Percentiles rank a stretch among this genome's conserved stretches.
phyloP scores from a whole-genome alignment of 2,888 invertebrate species.

The Trichopoda pennipes region DNA sequence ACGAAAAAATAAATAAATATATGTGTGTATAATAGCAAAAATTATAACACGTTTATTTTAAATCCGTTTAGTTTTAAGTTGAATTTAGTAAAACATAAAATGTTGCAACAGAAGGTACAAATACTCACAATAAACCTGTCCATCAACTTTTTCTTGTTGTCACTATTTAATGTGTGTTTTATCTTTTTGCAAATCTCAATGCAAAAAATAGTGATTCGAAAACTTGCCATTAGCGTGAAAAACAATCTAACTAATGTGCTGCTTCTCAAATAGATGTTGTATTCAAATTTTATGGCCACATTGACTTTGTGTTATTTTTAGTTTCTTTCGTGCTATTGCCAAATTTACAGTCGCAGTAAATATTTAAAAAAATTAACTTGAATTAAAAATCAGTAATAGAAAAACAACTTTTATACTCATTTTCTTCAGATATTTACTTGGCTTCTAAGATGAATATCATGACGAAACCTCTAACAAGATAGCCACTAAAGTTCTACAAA shows the following conservation, averaged over 20 bases:
- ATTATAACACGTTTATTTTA: slow-evolving; percentile 26
- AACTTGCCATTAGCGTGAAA: slow-evolving; percentile 36
- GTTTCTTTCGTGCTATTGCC: neutral
- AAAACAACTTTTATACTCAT: too few relatives aligned
- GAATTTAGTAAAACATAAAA: slow-evolving; percentile 16
- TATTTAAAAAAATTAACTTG: neutral
- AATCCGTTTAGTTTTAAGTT: slow-evolving; percentile 57
- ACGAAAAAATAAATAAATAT: neutral
- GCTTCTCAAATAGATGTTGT: slow-evolving; percentile 2
- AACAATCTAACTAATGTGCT: neutral
- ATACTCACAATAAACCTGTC: slow-evolving; percentile 57
- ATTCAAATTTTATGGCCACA: slow-evolving; percentile 41
- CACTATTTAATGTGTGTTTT: slow-evolving; percentile 17
- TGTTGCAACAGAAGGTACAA: neutral
- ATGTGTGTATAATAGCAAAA: too few relatives aligned
- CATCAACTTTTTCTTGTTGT: slow-evolving; percentile 56
- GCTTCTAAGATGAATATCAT: too few relatives aligned
- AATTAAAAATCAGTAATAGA: neutral
- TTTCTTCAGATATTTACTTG: too few relatives aligned
- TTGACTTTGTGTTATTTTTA: slow-evolving; percentile 21
- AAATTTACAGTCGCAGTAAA: neutral
- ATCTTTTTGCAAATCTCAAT: slow-evolving; percentile 44
- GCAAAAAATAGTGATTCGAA: slow-evolving; percentile 41
- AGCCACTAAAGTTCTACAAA: too few relatives aligned
- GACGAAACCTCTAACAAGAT: too few relatives aligned